A percentile compares a stretch with the other conserved stretches of the same genome.
phyloP scores from a whole-genome alignment of 2,113 vertebrate species.

The Phainopepla nitens region DNA sequence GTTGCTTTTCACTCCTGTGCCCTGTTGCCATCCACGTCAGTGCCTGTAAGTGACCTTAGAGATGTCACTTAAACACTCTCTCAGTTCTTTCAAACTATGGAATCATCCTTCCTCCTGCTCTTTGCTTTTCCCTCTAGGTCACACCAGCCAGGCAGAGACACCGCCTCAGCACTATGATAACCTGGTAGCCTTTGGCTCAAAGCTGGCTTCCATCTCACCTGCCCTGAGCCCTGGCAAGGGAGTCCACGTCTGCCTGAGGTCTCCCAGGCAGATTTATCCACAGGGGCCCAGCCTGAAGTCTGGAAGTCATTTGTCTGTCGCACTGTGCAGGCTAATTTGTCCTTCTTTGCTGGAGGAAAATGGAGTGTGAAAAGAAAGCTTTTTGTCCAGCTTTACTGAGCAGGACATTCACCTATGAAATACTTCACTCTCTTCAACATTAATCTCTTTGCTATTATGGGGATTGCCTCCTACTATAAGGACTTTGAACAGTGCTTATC shows the following conservation, averaged over 20 bases:
- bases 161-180: neutral
- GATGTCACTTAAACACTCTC: neutral
- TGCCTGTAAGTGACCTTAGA: neutral
- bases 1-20: neutral
- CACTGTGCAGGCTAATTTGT: neutral
- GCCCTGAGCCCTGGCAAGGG: neutral
- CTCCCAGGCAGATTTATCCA: neutral
- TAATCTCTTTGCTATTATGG: neutral
- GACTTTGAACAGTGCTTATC: neutral
- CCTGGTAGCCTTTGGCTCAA: neutral
- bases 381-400: neutral
- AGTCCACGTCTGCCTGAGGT: rapidly evolving
- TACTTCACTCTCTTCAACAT: neutral
- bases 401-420: neutral
- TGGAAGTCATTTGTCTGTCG: neutral
- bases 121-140: neutral
- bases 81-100: rapidly evolving
- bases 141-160: neutral
- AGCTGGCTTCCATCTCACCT: neutral
- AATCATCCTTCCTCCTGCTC: neutral
- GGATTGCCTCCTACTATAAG: neutral
- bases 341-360: neutral
- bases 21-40: neutral
- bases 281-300: neutral
- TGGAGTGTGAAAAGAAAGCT: conserved; percentile 7